These are phyloP conservation scores for Mionectes olivaceus DNA, from an alignment of 2,797 vertebrate species.

Conservation along the genomic window DNA sequence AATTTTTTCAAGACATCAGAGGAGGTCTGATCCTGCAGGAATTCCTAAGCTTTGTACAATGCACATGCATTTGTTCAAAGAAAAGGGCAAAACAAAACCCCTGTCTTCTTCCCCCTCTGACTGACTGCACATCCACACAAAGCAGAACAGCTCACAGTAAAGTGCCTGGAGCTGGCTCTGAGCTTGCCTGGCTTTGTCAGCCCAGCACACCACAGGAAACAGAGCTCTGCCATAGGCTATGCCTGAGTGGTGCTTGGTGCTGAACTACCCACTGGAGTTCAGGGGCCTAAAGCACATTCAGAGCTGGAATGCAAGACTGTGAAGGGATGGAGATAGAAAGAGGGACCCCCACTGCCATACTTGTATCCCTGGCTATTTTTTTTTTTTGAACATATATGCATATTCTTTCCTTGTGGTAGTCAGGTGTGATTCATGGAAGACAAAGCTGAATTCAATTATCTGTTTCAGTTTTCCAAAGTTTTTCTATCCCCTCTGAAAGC, in stretches of 20 bases:
- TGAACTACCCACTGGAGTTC: neutral
- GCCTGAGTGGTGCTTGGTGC: fast-evolving
- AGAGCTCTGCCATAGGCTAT: neutral
- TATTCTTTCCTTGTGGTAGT: neutral
- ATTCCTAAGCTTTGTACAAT: neutral
- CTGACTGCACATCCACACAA: neutral
- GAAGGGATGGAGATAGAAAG: neutral
- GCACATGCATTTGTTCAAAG: neutral
- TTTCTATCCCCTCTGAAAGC: neutral
- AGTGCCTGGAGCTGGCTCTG: neutral
- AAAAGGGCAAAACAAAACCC: neutral
- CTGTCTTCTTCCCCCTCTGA: neutral
- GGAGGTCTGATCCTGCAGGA: neutral
- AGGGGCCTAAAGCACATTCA: fast-evolving
- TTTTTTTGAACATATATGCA: neutral
- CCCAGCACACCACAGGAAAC: neutral
- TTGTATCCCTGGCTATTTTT: neutral
- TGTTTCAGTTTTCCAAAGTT: neutral
- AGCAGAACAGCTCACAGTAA: neutral
- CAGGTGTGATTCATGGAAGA: neutral
- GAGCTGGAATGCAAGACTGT: neutral
- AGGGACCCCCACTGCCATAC: neutral
- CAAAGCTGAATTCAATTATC: neutral
- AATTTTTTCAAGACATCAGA: slow-evolving; percentile 2
- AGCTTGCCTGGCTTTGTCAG: neutral